These are phyloP conservation scores for Megalops cyprinoides DNA, from an alignment of 2,797 vertebrate species.

Conservation along the genomic window DNA sequence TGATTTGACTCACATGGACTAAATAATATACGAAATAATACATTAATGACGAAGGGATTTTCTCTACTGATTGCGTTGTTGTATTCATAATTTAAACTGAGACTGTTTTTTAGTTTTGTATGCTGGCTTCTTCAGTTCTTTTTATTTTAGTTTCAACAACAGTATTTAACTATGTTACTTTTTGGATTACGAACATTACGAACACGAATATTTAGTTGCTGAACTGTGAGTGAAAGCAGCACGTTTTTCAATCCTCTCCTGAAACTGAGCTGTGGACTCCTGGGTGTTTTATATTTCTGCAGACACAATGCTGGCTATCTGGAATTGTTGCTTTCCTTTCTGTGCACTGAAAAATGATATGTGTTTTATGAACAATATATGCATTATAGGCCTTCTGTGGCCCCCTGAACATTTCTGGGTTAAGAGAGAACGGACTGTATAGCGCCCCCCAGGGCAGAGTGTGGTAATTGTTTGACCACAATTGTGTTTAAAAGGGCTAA, in stretches of 20 bases:
- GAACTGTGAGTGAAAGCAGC: neutral
- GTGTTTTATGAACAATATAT: conserved; percentile 27
- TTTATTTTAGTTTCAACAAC: neutral
- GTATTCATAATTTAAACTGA: neutral
- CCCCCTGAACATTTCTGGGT: neutral
- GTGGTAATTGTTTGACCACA: conserved; percentile 14
- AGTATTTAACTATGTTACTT: neutral
- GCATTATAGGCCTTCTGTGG: conserved; percentile 25
- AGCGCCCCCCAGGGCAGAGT: conserved; percentile 37
- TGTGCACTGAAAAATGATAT: conserved; percentile 1
- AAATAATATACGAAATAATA: too few species aligned
- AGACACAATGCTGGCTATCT: conserved; percentile 2
- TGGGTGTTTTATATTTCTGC: too few species aligned
- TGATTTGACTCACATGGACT: too few species aligned
- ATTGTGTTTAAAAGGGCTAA: conserved; percentile 6
- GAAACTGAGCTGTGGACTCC: neutral
- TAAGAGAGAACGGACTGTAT: conserved; percentile 10
- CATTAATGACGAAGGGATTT: neutral
- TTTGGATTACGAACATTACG: neutral
- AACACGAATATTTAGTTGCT: neutral
- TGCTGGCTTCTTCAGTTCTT: neutral
- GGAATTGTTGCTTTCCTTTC: neutral
- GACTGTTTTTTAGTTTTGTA: neutral
- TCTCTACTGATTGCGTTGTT: neutral
- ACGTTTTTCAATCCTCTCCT: conserved; percentile 15